phyloP scores from a whole-genome alignment of 2,888 invertebrate species.

The Pseudoips prasinana region DNA sequence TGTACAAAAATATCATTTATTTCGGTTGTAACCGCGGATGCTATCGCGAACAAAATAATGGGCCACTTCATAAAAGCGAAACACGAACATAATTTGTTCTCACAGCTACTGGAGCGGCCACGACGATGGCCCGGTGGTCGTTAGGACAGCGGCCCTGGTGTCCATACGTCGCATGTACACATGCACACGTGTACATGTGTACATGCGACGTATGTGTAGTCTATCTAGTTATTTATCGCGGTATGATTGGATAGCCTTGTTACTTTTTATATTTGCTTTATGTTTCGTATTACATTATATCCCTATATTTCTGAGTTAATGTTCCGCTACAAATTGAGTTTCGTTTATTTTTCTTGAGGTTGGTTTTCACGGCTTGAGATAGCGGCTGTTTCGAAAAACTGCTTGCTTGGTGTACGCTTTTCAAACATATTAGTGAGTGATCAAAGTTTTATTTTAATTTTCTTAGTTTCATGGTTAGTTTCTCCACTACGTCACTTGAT shows the following conservation, averaged over 20 bases:
- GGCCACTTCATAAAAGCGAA: conserved; percentile 21
- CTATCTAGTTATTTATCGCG: conserved; percentile 40
- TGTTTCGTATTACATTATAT: conserved; percentile 27
- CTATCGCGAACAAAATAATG: conserved; percentile 22
- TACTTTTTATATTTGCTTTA: conserved; percentile 36
- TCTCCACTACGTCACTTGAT: too few species aligned
- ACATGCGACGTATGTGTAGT: too few species aligned
- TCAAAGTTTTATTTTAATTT: too few species aligned
- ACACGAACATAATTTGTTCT: conserved; percentile 20
- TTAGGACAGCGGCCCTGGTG: conserved; percentile 4
- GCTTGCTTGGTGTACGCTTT: too few species aligned
- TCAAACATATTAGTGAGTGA: too few species aligned
- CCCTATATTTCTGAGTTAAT: conserved; percentile 24
- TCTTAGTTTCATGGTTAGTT: too few species aligned
- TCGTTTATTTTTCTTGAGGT: conserved; percentile 26
- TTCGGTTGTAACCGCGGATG: conserved; percentile 13
- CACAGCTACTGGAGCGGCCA: not conserved
- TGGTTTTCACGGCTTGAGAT: too few species aligned
- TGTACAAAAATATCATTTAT: conserved; percentile 11
- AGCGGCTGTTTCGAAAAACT: too few species aligned
- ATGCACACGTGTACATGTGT: too few species aligned
- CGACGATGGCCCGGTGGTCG: conserved; percentile 9
- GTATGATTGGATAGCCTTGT: conserved; percentile 42
- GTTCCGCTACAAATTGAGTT: conserved; percentile 28
- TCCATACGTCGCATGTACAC: conserved; percentile 26